Percentiles rank a stretch among this genome's conserved stretches.
Conservation (phyloP, 2,113 vertebrate genomes). For the Psilopogon haemacephalus region DNA sequence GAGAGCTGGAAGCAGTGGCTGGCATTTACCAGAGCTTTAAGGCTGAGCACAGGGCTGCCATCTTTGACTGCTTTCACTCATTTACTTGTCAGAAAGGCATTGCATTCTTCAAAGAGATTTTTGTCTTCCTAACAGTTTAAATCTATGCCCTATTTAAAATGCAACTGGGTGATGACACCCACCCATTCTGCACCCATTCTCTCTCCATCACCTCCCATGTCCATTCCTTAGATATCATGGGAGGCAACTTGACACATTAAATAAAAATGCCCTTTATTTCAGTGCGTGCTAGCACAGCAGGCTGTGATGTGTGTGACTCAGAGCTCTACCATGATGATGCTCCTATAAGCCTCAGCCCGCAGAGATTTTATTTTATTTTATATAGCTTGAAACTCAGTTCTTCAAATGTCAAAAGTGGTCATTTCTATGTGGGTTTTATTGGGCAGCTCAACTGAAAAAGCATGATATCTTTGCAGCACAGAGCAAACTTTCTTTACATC, state of each 20-base stretch:
- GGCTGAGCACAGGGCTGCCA: neutral
- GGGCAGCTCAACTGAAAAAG: neutral
- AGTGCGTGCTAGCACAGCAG: neutral
- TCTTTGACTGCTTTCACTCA: neutral
- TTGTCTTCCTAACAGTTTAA: neutral
- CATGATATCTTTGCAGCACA: neutral
- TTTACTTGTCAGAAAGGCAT: neutral
- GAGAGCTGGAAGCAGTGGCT: neutral
- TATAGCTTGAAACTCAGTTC: neutral
- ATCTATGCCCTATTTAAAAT: neutral
- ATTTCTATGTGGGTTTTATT: neutral
- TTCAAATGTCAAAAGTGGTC: neutral
- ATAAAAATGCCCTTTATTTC: conserved; percentile 14
- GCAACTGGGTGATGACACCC: neutral
- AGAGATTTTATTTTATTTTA: neutral
- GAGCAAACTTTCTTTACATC: neutral
- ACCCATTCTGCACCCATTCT: too few species aligned
- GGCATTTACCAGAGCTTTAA: neutral
- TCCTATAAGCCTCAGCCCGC: neutral
- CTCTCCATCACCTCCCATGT: neutral
- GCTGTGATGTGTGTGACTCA: neutral
- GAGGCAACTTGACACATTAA: neutral
- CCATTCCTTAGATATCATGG: neutral
- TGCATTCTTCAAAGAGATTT: neutral
- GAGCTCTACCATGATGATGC: neutral